phyloP scores from a whole-genome alignment of 2,888 invertebrate genomes.

The Dinocampus coccinellae region DNA sequence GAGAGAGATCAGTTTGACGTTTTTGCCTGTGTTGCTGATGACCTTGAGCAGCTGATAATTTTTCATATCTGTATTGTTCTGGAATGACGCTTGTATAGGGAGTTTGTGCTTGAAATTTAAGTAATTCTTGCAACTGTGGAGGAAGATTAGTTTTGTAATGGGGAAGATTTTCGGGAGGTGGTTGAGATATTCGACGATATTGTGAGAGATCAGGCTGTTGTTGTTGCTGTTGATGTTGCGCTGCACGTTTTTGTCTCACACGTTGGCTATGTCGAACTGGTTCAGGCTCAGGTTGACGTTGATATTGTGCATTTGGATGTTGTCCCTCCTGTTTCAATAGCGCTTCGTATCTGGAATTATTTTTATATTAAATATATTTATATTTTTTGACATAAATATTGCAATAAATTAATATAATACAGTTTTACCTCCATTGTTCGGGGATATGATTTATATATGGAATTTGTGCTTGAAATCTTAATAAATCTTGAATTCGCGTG shows the following conservation, averaged over 20 bases:
- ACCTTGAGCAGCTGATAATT: constrained; percentile 46
- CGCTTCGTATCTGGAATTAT: constrained; percentile 49
- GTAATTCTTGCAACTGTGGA: constrained; percentile 54
- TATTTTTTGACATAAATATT: neutral
- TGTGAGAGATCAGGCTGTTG: constrained; percentile 48
- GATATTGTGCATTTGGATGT: constrained; percentile 43
- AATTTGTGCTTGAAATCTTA: constrained; percentile 49
- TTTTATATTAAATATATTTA: constrained; percentile 16
- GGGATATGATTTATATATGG: constrained; percentile 52
- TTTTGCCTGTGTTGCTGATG: constrained; percentile 36
- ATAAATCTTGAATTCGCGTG: constrained; percentile 46
- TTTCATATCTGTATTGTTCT: constrained; percentile 59
- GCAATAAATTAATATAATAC: neutral
- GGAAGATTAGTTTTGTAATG: constrained; percentile 62
- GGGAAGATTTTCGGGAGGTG: constrained; percentile 52
- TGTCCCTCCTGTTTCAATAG: constrained; percentile 45
- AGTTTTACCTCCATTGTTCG: constrained; percentile 46
- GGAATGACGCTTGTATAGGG: constrained; percentile 64
- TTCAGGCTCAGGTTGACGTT: constrained; percentile 37
- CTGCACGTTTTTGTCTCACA: constrained; percentile 32
- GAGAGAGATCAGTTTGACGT: constrained; percentile 36
- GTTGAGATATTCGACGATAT: constrained; percentile 54
- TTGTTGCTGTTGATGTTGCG: constrained; percentile 48
- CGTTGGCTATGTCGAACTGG: constrained; percentile 38
- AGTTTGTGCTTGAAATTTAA: constrained; percentile 61